A percentile compares a stretch with the other conserved stretches of the same genome.
Evolutionary conservation across 2,888 invertebrate species (phyloP).

Genomic region (Nebria brevicollis): DNA sequence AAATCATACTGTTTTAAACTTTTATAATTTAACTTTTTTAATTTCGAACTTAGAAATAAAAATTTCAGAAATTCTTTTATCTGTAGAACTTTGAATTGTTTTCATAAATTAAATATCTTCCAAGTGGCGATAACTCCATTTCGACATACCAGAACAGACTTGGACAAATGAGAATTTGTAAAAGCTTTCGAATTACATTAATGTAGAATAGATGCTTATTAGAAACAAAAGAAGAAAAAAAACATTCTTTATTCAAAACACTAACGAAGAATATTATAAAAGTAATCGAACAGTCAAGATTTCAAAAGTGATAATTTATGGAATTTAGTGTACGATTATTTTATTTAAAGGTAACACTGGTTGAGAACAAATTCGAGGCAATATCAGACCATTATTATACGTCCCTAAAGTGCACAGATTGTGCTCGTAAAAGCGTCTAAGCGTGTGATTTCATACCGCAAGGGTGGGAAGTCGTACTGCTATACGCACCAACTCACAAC

Average conservation of each 20-base stretch:
- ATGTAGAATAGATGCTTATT: not conserved
- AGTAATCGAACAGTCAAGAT: not conserved
- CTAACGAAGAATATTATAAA: not conserved
- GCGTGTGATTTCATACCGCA: not conserved
- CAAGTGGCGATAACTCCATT: not conserved
- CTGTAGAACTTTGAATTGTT: constrained; percentile 37
- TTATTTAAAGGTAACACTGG: not conserved
- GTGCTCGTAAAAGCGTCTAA: not conserved
- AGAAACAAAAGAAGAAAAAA: not conserved
- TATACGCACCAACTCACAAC: not conserved
- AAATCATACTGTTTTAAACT: constrained; percentile 32
- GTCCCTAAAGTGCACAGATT: not conserved
- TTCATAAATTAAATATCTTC: constrained; percentile 43
- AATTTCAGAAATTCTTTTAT: constrained; percentile 38
- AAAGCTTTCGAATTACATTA: not conserved
- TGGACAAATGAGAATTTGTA: not conserved
- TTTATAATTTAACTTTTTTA: constrained; percentile 45
- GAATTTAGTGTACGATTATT: not conserved
- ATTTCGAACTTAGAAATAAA: constrained; percentile 40
- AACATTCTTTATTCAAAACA: not conserved
- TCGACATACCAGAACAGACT: not conserved
- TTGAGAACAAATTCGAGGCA: not conserved
- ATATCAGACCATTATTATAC: not conserved
- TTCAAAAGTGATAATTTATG: not conserved
- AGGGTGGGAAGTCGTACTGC: not conserved